These are phyloP conservation scores for Nomada lathburiana DNA, from an alignment of 2,888 invertebrate species.

Conservation along the genomic window DNA sequence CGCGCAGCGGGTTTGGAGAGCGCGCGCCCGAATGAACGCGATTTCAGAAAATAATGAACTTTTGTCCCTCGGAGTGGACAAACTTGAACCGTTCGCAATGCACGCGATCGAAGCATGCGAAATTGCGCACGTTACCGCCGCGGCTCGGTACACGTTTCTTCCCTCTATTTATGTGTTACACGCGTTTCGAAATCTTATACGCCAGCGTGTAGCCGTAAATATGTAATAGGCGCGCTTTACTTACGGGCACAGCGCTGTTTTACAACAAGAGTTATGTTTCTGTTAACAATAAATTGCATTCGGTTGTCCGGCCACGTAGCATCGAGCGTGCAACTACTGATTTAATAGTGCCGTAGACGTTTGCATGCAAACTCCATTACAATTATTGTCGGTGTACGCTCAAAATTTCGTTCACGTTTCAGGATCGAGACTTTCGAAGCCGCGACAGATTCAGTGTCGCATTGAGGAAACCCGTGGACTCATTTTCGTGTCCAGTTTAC, in stretches of 20 bases:
- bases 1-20: too few species aligned
- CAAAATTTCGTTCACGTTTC: not conserved
- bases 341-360: not conserved
- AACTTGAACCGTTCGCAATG: slow-evolving; percentile 3
- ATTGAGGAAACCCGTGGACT: too few species aligned
- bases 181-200: slow-evolving; percentile 54
- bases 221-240: slow-evolving; percentile 47
- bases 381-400: not conserved
- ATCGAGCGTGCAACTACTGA: not conserved
- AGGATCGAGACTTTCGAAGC: too few species aligned
- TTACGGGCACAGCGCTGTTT: slow-evolving; percentile 37
- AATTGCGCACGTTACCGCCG: slow-evolving; percentile 40
- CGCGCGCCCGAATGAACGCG: too few species aligned
- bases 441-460: too few species aligned
- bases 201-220: slow-evolving; percentile 54
- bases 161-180: slow-evolving; percentile 48
- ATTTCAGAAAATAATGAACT: too few species aligned
- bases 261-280: slow-evolving; percentile 33
- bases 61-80: not conserved
- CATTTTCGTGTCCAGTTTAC: not conserved
- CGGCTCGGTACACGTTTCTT: slow-evolving; percentile 49
- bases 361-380: not conserved
- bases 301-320: not conserved
- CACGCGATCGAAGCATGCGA: slow-evolving; percentile 17
- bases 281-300: slow-evolving; percentile 39